A percentile compares a stretch with the other conserved stretches of the same genome.
Evolutionary conservation across 2,888 invertebrate species (phyloP).

Genomic region (Eristalis arbustorum): DNA sequence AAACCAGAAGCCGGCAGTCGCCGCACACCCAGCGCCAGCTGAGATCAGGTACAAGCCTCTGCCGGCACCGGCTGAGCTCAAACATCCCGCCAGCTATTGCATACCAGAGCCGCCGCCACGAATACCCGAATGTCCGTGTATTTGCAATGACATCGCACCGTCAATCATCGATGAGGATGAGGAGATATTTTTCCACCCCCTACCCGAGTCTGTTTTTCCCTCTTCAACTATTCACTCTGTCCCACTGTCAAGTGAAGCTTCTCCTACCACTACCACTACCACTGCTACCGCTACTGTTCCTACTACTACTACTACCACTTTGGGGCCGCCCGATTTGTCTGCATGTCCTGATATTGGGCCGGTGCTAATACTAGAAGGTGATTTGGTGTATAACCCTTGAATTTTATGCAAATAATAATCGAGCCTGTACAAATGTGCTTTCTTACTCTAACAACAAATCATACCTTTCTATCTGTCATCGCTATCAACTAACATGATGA

Average conservation of each 20-base stretch:
- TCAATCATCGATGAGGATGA: conserved; percentile 38
- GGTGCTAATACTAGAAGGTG: conserved; percentile 93
- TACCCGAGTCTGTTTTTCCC: conserved; percentile 55
- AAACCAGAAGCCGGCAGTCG: conserved; percentile 5
- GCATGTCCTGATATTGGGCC: conserved; percentile 85
- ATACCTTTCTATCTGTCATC: conserved; percentile 36
- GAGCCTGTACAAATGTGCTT: conserved; percentile 60
- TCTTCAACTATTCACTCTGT: conserved; percentile 48
- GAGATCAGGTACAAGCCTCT: background rate
- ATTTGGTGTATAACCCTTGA: conserved; percentile 75
- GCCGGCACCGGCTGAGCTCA: conserved; percentile 41
- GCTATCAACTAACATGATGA: conserved; percentile 45
- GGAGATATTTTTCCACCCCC: conserved; percentile 37
- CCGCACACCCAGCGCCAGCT: background rate
- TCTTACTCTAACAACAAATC: conserved; percentile 35
- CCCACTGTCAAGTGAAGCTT: conserved; percentile 57
- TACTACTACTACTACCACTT: conserved; percentile 74
- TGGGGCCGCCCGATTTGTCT: conserved; percentile 74
- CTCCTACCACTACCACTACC: conserved; percentile 73
- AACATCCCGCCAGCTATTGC: conserved; percentile 72
- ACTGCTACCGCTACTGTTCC: conserved; percentile 74
- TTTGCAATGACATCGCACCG: conserved; percentile 71
- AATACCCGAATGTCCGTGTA: conserved; percentile 79
- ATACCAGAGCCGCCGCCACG: conserved; percentile 78
- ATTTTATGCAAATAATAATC: conserved; percentile 22